phyloP scores from a whole-genome alignment of 2,888 invertebrate species.

The Cetonia aurata region DNA sequence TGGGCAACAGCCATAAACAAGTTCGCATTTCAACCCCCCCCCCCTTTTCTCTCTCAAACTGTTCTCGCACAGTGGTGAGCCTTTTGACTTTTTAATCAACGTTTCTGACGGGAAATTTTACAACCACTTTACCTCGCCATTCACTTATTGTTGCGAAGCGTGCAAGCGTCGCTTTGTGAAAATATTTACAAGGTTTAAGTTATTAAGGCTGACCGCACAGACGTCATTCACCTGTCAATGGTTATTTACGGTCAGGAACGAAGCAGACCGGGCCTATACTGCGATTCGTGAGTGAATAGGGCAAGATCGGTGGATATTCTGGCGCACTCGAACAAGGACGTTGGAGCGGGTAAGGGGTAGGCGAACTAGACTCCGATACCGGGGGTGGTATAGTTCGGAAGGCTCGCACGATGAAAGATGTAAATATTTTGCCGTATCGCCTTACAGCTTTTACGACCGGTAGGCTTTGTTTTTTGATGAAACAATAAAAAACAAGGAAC shows the following conservation, averaged over 20 bases:
- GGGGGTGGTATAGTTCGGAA: neutral
- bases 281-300: neutral
- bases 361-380: neutral
- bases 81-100: slow-evolving; percentile 27
- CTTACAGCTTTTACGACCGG: no score
- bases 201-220: slow-evolving; percentile 53
- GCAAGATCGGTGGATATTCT: neutral
- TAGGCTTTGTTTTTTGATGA: slow-evolving; percentile 1
- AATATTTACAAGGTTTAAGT: slow-evolving; percentile 46
- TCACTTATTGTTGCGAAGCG: slow-evolving; percentile 28
- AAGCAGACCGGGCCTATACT: neutral
- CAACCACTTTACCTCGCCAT: slow-evolving; percentile 19
- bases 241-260: slow-evolving; percentile 47
- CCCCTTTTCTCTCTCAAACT: no score
- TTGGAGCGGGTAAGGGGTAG: neutral
- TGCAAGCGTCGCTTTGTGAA: slow-evolving; percentile 39
- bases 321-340: neutral
- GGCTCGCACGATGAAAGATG: slow-evolving; percentile 16
- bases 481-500: neutral
- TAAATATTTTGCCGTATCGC: slow-evolving; percentile 25
- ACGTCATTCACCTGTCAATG: slow-evolving; percentile 52
- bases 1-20: no score
- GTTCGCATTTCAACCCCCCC: no score
- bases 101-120: slow-evolving; percentile 23
- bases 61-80: no score